Conservation (phyloP, 2,888 invertebrate genomes). For the Nemurella pictetii region DNA sequence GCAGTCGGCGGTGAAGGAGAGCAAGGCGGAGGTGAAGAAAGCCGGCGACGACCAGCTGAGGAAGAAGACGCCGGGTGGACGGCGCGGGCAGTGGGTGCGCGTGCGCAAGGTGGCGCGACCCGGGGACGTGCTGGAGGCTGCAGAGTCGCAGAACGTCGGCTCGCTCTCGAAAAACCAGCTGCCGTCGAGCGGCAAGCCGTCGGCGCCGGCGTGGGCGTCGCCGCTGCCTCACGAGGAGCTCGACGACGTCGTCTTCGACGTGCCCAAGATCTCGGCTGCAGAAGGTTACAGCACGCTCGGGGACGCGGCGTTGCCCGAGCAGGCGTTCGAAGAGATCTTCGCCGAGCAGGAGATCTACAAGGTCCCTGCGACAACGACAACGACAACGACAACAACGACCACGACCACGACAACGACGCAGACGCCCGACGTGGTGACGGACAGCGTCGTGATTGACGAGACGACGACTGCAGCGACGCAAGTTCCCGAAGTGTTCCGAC, state of each 20-base stretch:
- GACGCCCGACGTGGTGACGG: slow-evolving; percentile 45
- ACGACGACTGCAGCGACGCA: slow-evolving; percentile 28
- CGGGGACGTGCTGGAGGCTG: slow-evolving; percentile 65
- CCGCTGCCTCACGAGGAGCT: neutral
- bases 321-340: slow-evolving; percentile 20
- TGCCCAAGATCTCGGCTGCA: neutral
- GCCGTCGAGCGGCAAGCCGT: neutral
- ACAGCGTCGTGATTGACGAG: slow-evolving; percentile 42
- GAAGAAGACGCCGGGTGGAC: slow-evolving; percentile 46
- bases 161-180: slow-evolving; percentile 42
- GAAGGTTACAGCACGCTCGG: slow-evolving; percentile 15
- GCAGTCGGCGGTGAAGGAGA: slow-evolving; percentile 14
- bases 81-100: slow-evolving; percentile 75
- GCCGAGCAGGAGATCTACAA: slow-evolving; percentile 23
- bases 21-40: slow-evolving; percentile 40
- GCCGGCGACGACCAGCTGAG: slow-evolving; percentile 42
- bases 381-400: slow-evolving; percentile 29
- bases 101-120: slow-evolving; percentile 63
- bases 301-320: neutral
- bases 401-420: slow-evolving; percentile 42
- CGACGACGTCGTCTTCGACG: slow-evolving; percentile 6
- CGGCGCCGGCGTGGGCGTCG: neutral
- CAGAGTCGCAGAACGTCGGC: slow-evolving; percentile 77
- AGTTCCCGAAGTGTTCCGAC: slow-evolving; percentile 44
- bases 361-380: neutral